These are phyloP conservation scores for Mythimna loreyi DNA, from an alignment of 2,888 invertebrate genomes.

Conservation along the genomic window DNA sequence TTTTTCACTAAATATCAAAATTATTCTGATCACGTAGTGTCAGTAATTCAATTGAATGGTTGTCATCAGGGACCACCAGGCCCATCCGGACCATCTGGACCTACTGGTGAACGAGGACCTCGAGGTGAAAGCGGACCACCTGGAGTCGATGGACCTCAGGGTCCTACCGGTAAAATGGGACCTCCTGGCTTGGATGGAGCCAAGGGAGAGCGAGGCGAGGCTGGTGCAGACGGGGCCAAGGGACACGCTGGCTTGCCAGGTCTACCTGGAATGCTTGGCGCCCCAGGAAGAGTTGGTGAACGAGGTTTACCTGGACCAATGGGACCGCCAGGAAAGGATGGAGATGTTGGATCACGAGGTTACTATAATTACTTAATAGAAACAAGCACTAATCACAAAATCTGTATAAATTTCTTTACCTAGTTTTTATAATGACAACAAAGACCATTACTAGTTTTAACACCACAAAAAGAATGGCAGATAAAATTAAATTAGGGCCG, in stretches of 20 bases:
- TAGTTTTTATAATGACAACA: background rate
- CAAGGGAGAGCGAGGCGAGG: constrained; percentile 91
- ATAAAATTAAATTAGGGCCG: too few species aligned
- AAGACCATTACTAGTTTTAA: too few species aligned
- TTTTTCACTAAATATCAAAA: background rate
- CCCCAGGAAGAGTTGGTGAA: constrained; percentile 92
- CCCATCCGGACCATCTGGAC: constrained; percentile 92
- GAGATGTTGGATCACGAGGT: constrained; percentile 94
- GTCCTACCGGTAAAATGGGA: constrained; percentile 95
- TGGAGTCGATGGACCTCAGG: constrained; percentile 94
- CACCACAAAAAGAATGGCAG: too few species aligned
- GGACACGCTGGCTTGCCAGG: constrained; percentile 96
- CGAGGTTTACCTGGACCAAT: constrained; percentile 92
- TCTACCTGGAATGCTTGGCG: constrained; percentile 94
- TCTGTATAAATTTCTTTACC: background rate
- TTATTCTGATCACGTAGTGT: background rate
- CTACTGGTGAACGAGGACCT: constrained; percentile 93
- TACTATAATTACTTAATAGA: constrained; percentile 25
- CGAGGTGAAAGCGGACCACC: constrained; percentile 94
- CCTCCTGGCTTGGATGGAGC: constrained; percentile 94
- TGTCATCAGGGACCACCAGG: constrained; percentile 92
- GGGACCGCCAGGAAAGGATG: constrained; percentile 94
- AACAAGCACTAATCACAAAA: background rate
- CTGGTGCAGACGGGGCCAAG: constrained; percentile 94
- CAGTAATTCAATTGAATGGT: background rate